Evolutionary conservation across 2,888 invertebrate genomes (phyloP).

Genomic region (Catocala fraxini): DNA sequence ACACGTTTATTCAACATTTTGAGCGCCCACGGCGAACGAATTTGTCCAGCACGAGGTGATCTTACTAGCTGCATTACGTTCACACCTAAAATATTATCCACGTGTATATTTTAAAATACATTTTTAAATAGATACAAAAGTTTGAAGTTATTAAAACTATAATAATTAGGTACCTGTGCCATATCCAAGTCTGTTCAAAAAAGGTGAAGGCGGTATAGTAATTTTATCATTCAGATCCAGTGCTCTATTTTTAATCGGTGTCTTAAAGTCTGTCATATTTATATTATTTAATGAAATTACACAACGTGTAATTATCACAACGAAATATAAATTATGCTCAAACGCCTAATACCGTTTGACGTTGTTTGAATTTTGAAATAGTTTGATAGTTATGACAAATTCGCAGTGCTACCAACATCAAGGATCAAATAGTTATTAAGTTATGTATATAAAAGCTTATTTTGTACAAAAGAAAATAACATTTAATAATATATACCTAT

Average conservation of each 20-base stretch:
- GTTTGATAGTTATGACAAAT: too few relatives aligned
- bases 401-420: too few relatives aligned
- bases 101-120: neutral
- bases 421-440: too few relatives aligned
- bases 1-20: constrained; percentile 90
- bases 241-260: constrained; percentile 74
- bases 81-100: constrained; percentile 86
- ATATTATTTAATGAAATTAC: neutral
- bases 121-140: neutral
- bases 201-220: constrained; percentile 91
- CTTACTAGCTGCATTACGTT: constrained; percentile 92
- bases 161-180: constrained; percentile 90
- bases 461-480: too few relatives aligned
- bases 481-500: too few relatives aligned
- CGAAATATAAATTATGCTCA: too few relatives aligned
- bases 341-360: neutral
- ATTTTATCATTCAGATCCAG: constrained; percentile 65
- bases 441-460: too few relatives aligned
- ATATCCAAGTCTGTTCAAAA: constrained; percentile 91
- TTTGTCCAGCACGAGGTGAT: constrained; percentile 90
- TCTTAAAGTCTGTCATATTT: constrained; percentile 74
- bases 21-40: constrained; percentile 95
- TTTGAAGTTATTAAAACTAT: too few relatives aligned
- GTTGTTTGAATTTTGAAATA: neutral
- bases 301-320: neutral